Evolutionary conservation across 2,113 vertebrate genomes (phyloP).

Genomic region (Morone chrysops): DNA sequence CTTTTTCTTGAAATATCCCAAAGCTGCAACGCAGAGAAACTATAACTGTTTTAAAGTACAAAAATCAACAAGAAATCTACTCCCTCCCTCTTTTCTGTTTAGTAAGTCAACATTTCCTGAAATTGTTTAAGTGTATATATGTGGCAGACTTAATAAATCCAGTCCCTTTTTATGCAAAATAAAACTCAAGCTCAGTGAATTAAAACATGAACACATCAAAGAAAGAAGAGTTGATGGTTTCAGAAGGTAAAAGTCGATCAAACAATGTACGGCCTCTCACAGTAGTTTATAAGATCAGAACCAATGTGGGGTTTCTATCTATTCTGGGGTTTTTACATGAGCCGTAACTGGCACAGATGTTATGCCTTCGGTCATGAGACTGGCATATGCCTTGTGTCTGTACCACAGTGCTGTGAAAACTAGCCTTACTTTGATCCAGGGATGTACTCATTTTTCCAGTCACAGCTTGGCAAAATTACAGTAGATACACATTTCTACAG

Average conservation of each 20-base stretch:
- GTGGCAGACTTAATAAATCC: no score
- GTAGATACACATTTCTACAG: neutral
- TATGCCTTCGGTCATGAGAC: conserved; percentile 8
- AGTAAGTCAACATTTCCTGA: neutral
- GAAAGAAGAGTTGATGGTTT: neutral
- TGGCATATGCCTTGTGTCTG: conserved; percentile 8
- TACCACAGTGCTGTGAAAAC: neutral
- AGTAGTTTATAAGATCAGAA: neutral
- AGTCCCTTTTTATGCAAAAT: neutral
- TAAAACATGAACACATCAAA: neutral
- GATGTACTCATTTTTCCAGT: neutral
- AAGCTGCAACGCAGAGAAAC: neutral
- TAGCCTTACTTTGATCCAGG: neutral
- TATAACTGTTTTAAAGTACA: neutral
- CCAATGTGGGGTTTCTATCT: neutral
- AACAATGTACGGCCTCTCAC: neutral
- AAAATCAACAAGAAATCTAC: neutral
- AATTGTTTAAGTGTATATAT: neutral
- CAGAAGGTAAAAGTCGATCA: neutral
- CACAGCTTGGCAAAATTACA: neutral
- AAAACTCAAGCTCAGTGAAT: neutral
- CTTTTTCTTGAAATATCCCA: neutral
- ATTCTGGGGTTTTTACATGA: no score
- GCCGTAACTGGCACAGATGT: conserved; percentile 8
- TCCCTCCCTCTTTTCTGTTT: neutral